Base-by-base conservation (phyloP, 2,888 invertebrate species). In the Drosophila sordidapex region DNA sequence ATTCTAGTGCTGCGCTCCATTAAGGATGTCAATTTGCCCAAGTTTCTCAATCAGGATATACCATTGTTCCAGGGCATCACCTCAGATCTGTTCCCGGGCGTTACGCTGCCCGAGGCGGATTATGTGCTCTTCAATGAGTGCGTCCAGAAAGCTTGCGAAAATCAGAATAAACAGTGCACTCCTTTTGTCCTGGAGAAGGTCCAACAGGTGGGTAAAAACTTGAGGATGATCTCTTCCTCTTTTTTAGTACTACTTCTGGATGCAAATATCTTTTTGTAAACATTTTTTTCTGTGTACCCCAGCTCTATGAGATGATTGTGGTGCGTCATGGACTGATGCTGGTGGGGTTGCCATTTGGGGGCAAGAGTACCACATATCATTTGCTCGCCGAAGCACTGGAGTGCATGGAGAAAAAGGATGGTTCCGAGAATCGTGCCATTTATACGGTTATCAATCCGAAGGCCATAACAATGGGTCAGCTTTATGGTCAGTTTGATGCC, bases 241-340 rank as follows among this genome's bases (percentile, higher is more conserved):
- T 21, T 13, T 13, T 46, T 21, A 1, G 1, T 4, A 2, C 21
- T n/a, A 13, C 4, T 8, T 38, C 4, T 2, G 3, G 7, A 38
- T 29, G 29, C 2, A 31, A 10, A 31, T 31, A 8, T 31, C 1
- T 31, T 31, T 10, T 31, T 31, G 31, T 2, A 31, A 2, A 10
- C 0, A 31, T 10, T 48, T 31, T n/a, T 15, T 1, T 8, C 6
- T 6, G 21, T 48, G 13, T 2, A 27, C 10, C 49, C 6, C 96
- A 98, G 94, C 94, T 98, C 10, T 98, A 97, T 92, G 98, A 99
- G 93, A 98, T 98, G 98, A 98, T 99, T 94, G 95, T 98, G 35
- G 98, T 98, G 2, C 94, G 98, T 29, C 98, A 98, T 92, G 98
- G 98, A 0, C 95, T 99, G 83, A 98, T 99, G 98, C 94, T 99